Percentiles rank a stretch among this genome's conserved stretches.
Conservation (phyloP, 2,113 vertebrate species). For the Atlantisia rogersi region DNA sequence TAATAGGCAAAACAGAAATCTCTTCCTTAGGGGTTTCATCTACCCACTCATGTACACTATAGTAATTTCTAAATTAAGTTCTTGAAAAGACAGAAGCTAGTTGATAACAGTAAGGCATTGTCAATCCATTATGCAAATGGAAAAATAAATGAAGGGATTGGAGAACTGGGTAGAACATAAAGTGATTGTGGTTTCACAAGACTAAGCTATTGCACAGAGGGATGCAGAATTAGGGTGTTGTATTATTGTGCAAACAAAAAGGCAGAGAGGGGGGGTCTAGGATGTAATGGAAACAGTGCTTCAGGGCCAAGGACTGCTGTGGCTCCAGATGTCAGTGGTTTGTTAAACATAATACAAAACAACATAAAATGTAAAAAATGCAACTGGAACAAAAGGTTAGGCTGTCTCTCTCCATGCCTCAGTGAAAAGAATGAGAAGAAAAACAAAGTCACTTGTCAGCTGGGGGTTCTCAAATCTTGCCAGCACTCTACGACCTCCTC, state of each 20-base stretch:
- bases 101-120: neutral
- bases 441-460: conserved; percentile 56
- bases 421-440: conserved; percentile 34
- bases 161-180: neutral
- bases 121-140: neutral
- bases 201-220: neutral
- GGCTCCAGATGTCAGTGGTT: conserved; percentile 59
- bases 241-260: conserved; percentile 16
- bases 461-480: conserved; percentile 26
- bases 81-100: neutral
- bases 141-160: neutral
- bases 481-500: neutral
- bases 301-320: conserved; percentile 52
- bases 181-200: neutral
- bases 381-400: conserved; percentile 70
- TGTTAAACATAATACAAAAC: conserved; percentile 7
- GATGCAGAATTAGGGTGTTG: neutral
- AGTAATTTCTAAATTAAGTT: neutral
- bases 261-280: neutral
- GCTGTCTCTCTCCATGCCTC: conserved; percentile 38
- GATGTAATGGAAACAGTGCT: conserved; percentile 48
- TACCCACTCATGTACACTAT: neutral
- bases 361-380: conserved; percentile 45
- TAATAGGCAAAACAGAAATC: neutral
- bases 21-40: neutral